Percentiles rank a stretch among this genome's conserved stretches.
Evolutionary conservation across 1,140 invertebrate genomes (phyloP).

Genomic region (Drosophila murphyi): DNA sequence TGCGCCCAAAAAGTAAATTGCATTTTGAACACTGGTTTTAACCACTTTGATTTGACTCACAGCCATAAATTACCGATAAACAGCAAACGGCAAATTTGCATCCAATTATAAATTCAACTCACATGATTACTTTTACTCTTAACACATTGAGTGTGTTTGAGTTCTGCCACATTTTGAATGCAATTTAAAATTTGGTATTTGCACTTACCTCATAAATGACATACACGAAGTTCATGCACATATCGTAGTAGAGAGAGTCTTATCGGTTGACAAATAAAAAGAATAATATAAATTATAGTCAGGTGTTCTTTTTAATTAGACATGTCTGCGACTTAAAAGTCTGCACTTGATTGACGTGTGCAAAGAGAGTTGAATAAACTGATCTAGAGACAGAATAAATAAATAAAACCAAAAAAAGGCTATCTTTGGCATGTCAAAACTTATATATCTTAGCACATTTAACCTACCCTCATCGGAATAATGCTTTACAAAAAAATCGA

Average conservation of each 20-base stretch:
- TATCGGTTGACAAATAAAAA: neutral
- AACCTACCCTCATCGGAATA: no score
- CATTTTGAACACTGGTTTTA: neutral
- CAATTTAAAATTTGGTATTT: neutral
- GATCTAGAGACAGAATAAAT: no score
- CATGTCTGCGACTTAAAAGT: neutral
- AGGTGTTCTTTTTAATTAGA: neutral
- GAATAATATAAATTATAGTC: neutral
- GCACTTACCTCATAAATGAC: neutral
- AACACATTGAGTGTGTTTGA: slow-evolving; percentile 8
- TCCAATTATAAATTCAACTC: slow-evolving; percentile 65
- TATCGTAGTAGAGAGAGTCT: neutral
- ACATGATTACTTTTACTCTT: slow-evolving; percentile 15
- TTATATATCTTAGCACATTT: no score
- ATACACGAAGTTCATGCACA: neutral
- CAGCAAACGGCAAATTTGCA: slow-evolving; percentile 58
- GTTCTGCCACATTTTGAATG: neutral
- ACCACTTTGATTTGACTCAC: neutral
- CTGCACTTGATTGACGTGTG: neutral
- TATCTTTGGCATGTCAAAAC: no score
- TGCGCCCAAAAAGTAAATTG: slow-evolving; percentile 3
- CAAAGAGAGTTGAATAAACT: neutral
- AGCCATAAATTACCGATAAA: neutral
- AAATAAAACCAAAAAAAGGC: no score
- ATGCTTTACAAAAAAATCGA: no score